Evolutionary conservation across 2,888 invertebrate species (phyloP), one percentile per base, ranked within the genome.

Genomic region (Tortricodes alternella): DNA sequence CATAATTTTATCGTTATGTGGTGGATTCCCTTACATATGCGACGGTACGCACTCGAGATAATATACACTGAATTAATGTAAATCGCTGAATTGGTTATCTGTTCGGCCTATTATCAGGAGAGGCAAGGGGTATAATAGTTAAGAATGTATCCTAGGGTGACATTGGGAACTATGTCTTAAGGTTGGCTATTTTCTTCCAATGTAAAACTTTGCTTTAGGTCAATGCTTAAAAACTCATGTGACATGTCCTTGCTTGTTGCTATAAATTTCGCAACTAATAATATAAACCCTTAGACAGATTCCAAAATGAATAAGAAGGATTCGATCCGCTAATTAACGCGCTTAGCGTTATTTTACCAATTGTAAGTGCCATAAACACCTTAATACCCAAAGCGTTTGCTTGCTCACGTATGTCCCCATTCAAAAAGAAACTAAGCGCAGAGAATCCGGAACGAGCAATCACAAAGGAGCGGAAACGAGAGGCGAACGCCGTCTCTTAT

Each of bases 1-100:
- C 86, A 83, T 85, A 85, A 86, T 87, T 85, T 81, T 83, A 83
- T 86, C 82, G 84, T 85, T 85, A 84, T 87, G 83, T 78, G 77
- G 73, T 73, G 46, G 44, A 39, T 57, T 46, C 43, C 37, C 43
- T 29, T 34, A 52, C 51, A 57, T 58, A 58, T 49, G 39, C 41
- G 32, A 16, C 32, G 55, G 49, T 50, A 43, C 49, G 55, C 49
- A 49, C 43, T 43, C 19, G 27, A 13, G 55, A 56, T 49, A 56
- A 49, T 56, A 44, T 56, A 50, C 56, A 29, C 32, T 50, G 50
- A 44, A 44, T 56, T 56, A 44, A 50, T 50, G 50, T 38, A 50
- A 56, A 56, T 56, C 44, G 16, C 37, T 50, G 37, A 44, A 44
- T 56, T 29, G 49, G 29, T 49, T 48, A 37, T 46, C 34, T 19